These are phyloP conservation scores for Vultur gryphus DNA, from an alignment of 2,797 vertebrate species.

Conservation along the genomic window DNA sequence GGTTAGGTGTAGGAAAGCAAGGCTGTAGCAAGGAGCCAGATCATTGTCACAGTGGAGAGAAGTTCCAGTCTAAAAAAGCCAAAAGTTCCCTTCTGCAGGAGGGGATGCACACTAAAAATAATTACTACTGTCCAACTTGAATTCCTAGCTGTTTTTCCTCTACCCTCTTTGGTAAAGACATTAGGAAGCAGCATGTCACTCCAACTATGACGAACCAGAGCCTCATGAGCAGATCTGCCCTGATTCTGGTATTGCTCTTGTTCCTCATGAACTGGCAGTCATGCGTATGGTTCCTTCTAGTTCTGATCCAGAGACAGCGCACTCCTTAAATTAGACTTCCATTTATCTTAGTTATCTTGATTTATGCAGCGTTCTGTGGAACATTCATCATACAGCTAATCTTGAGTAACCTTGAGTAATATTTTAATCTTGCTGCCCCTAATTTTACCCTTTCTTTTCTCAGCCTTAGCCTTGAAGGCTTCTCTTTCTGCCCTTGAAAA, in stretches of 20 bases:
- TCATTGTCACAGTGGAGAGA: neutral
- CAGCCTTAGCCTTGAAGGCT: neutral
- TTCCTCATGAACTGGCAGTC: neutral
- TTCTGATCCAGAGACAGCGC: conserved; percentile 17
- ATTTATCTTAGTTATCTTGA: conserved; percentile 61
- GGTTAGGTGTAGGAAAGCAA: neutral
- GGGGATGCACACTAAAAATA: neutral
- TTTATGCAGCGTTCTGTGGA: conserved; percentile 3
- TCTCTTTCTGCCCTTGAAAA: neutral
- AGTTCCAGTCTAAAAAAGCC: neutral
- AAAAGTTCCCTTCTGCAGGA: neutral
- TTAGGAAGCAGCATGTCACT: neutral
- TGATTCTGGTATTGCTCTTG: neutral
- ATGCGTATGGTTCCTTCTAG: neutral
- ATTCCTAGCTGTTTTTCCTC: neutral
- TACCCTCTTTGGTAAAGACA: neutral
- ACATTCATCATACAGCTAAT: conserved; percentile 56
- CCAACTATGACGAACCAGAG: neutral
- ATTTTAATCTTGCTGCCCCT: conserved; percentile 46
- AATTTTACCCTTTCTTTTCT: conserved; percentile 31
- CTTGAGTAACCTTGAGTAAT: conserved; percentile 49
- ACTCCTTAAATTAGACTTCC: conserved; percentile 38
- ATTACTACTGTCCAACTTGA: neutral
- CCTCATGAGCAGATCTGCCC: neutral
- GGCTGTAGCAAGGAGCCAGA: neutral